These are phyloP conservation scores for Nycticorax nycticorax DNA, from an alignment of 2,113 vertebrate species.

Conservation along the genomic window DNA sequence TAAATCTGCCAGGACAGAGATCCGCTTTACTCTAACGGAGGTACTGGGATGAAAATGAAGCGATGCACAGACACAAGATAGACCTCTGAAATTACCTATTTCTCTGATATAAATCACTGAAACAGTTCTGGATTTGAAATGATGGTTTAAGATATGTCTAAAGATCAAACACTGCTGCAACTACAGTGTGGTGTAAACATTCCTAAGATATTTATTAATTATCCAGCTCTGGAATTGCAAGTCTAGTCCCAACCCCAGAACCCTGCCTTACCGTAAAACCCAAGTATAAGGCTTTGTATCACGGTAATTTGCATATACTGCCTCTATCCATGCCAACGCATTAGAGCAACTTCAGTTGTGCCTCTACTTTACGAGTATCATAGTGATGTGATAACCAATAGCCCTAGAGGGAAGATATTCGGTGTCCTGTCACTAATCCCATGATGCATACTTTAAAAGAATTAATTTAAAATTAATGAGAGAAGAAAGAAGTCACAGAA, in stretches of 20 bases:
- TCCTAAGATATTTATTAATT: neutral
- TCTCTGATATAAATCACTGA: neutral
- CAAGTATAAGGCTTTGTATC: neutral
- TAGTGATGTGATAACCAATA: neutral
- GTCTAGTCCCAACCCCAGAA: neutral
- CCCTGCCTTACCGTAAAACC: fast-evolving
- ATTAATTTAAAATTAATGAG: neutral
- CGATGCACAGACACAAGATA: neutral
- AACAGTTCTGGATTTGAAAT: neutral
- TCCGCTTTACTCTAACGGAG: neutral
- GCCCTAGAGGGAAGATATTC: neutral
- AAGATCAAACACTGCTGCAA: neutral
- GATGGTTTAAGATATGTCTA: neutral
- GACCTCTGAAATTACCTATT: neutral
- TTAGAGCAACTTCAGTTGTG: neutral
- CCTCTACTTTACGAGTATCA: neutral
- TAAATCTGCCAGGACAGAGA: neutral
- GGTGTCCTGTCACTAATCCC: neutral
- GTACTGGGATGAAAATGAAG: neutral
- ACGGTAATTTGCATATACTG: neutral
- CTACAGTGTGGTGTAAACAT: neutral
- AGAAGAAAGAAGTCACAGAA: neutral
- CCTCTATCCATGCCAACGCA: neutral
- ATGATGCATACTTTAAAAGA: neutral
- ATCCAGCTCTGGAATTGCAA: neutral